A percentile compares a stretch with the other conserved stretches of the same genome.
phyloP scores from a whole-genome alignment of 35 echinoderm and acorn worm genomes.

The Nesometra sesokonis region DNA sequence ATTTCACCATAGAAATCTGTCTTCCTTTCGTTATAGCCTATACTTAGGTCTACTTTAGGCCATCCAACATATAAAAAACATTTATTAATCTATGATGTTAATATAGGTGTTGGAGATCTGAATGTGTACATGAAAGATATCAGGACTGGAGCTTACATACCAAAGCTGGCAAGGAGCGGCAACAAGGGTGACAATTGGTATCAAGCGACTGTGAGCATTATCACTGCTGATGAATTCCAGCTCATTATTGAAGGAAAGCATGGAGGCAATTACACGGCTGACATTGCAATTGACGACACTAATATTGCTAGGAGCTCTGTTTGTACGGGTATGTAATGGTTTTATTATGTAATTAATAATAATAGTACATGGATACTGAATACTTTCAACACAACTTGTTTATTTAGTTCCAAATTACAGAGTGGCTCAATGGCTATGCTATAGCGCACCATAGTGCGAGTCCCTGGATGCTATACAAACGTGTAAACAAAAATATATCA shows the following conservation, averaged over 20 bases:
- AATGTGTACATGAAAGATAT: constrained; percentile 58
- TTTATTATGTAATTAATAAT: too few relatives aligned
- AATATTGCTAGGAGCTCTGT: constrained; percentile 7
- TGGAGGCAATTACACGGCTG: constrained; percentile 44
- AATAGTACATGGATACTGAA: too few relatives aligned
- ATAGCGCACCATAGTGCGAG: too few relatives aligned
- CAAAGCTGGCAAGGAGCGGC: constrained; percentile 26
- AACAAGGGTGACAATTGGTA: constrained; percentile 55
- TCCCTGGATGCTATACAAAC: too few relatives aligned
- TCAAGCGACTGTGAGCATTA: constrained; percentile 29
- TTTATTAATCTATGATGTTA: not conserved
- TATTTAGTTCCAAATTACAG: too few relatives aligned
- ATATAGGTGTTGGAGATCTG: constrained; percentile 38
- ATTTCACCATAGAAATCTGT: too few relatives aligned
- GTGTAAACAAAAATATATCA: too few relatives aligned
- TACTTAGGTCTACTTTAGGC: too few relatives aligned
- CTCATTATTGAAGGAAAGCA: constrained; percentile 58
- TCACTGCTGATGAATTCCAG: constrained; percentile 34
- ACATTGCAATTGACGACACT: constrained; percentile 72
- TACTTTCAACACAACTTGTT: too few relatives aligned
- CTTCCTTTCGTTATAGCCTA: too few relatives aligned
- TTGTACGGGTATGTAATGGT: not conserved
- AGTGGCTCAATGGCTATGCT: too few relatives aligned
- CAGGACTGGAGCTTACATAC: not conserved
- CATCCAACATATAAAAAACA: too few relatives aligned